Percentiles rank a stretch among this genome's conserved stretches.
These are phyloP conservation scores for Scytalopus superciliaris DNA, from an alignment of 2,113 vertebrate species.

Conservation along the genomic window DNA sequence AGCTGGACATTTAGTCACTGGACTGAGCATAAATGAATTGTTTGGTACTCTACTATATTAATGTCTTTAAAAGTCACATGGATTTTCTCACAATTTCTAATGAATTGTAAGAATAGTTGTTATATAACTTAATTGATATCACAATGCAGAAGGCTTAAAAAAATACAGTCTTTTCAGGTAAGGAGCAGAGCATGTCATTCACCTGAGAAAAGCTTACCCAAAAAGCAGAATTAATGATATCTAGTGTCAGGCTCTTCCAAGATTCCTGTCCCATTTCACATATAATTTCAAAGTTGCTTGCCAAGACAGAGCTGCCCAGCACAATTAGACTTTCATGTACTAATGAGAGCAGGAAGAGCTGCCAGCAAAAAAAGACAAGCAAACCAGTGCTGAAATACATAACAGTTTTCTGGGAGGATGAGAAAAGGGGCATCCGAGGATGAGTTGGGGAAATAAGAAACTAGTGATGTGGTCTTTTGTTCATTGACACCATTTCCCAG, in stretches of 20 bases:
- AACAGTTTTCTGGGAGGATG: background rate
- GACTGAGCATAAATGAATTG: background rate
- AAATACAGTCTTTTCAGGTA: background rate
- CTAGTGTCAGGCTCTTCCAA: background rate
- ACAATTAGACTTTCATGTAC: constrained; percentile 1
- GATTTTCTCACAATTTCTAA: background rate
- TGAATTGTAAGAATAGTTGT: background rate
- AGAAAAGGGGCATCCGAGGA: background rate
- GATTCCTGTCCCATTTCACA: background rate
- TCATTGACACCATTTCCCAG: background rate
- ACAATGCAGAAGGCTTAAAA: background rate
- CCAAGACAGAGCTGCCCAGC: background rate
- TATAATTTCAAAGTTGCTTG: background rate
- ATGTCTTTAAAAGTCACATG: background rate
- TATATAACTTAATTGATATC: background rate
- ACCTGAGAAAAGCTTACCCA: background rate
- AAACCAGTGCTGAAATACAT: background rate
- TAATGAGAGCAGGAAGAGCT: background rate
- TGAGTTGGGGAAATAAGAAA: background rate
- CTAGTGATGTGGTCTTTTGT: background rate
- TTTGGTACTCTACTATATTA: background rate
- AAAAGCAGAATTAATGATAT: background rate
- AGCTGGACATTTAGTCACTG: background rate
- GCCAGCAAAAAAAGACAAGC: background rate
- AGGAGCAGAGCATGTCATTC: background rate